Percentiles rank a stretch among this genome's conserved stretches.
Evolutionary conservation across 2,797 vertebrate species (phyloP).

Genomic region (Dallia pectoralis): DNA sequence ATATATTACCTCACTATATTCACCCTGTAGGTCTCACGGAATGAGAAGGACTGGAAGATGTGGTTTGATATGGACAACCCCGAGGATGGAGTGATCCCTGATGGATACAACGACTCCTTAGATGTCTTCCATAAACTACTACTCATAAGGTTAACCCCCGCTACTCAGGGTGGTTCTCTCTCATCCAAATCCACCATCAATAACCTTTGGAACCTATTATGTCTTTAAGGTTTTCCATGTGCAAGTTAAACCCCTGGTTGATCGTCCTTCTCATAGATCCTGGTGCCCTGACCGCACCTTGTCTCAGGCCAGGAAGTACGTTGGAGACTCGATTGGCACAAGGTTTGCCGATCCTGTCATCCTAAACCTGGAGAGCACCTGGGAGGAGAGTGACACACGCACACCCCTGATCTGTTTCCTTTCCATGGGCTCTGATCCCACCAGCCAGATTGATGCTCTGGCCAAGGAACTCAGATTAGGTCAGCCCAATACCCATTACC

Average conservation of each 20-base stretch:
- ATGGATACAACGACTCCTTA: conserved; percentile 76
- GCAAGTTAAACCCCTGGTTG: not conserved
- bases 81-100: conserved; percentile 78
- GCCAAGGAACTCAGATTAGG: conserved; percentile 78
- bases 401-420: conserved; percentile 85
- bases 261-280: conserved; percentile 64
- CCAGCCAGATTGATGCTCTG: conserved; percentile 77
- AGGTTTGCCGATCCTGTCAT: conserved; percentile 82
- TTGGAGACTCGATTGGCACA: conserved; percentile 70
- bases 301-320: conserved; percentile 81
- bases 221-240: not conserved
- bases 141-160: conserved; percentile 74
- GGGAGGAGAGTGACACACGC: conserved; percentile 78
- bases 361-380: conserved; percentile 79
- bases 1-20: conserved; percentile 10
- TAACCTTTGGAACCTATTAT: not conserved
- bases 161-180: conserved; percentile 9
- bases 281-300: conserved; percentile 84
- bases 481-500: conserved; percentile 50
- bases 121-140: conserved; percentile 80
- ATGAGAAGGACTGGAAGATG: conserved; percentile 79
- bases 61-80: conserved; percentile 81
- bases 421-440: conserved; percentile 85
- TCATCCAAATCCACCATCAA: not conserved
- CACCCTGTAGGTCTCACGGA: conserved; percentile 66